Base-by-base conservation (phyloP, 1,140 invertebrate species). In the Drosophila malerkotliana region DNA sequence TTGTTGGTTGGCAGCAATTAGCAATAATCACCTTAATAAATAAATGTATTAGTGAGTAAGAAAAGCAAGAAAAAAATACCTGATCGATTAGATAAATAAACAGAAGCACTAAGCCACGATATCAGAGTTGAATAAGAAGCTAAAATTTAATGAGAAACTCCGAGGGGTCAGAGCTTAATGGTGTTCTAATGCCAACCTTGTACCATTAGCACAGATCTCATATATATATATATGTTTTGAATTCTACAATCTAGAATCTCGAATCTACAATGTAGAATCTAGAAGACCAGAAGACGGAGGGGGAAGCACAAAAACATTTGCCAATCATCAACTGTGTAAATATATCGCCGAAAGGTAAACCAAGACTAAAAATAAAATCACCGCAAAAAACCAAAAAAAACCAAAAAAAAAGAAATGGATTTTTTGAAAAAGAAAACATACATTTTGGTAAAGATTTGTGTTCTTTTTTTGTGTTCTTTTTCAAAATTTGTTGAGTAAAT, bases 281-380 rank as follows among this genome's bases (percentile, higher is more conserved):
- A 34, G 26, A 28, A 32, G 32, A 32, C 9, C 32, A 8, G 32
- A 8, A 32, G 32, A 28, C 26, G 0, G 26, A 2, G 26, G 26
- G 26, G 26, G 26, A 28, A 32, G 62, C 12, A 48, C 68, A 48
- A 63, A 51, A 69, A 44, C 63, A 69, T 69, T 69, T 69, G 66
- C 63, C 66, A 69, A 69, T 69, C 66, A 57, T 69, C 66, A 68
- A 49, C 45, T 69, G 66, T 69, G 66, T 69, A 69, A 69, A 69
- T 69, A 53, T 37, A 56, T 39, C 41, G 44, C 10, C 66, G 66
- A 69, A 69, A 69, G 63, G 66, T 69, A 69, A 69, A 69, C 66
- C 63, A 30, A 63, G 66, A 64, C 32, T 69, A 69, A 69, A 69
- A 69, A 69, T 69, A 69, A 69, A 51, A 68, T 14, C 14, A 30